Evolutionary conservation across 2,113 vertebrate species (phyloP).

Genomic region (Tenrec ecaudatus): DNA sequence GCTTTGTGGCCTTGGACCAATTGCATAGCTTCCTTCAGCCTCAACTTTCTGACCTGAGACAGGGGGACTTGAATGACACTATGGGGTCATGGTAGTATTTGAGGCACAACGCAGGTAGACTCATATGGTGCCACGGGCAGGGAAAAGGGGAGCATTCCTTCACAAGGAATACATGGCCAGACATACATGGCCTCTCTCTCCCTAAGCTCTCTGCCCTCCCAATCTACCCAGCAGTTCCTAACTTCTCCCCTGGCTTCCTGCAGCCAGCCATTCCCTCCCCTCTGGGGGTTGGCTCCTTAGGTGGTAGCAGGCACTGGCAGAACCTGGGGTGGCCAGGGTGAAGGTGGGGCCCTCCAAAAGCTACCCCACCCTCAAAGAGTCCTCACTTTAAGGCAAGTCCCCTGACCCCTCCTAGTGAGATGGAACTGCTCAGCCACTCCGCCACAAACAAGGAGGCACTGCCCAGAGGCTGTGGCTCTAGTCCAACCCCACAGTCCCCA

Average conservation of each 20-base stretch:
- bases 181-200: neutral
- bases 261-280: neutral
- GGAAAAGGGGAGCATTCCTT: neutral
- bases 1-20: neutral
- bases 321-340: neutral
- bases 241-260: neutral
- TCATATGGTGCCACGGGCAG: fast-evolving
- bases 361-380: neutral
- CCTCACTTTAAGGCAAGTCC: neutral
- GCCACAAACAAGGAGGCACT: neutral
- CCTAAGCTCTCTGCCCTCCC: neutral
- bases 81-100: neutral
- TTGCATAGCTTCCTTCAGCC: neutral
- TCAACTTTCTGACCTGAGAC: neutral
- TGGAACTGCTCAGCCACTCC: neutral
- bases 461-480: neutral
- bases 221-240: neutral
- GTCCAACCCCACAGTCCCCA: neutral
- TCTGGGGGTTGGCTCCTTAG: neutral
- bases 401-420: neutral
- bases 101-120: neutral
- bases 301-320: neutral
- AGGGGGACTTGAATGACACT: neutral
- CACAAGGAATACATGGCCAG: neutral
- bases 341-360: no score